phyloP scores from a whole-genome alignment of 2,797 vertebrate species.

The Meda fulgida region DNA sequence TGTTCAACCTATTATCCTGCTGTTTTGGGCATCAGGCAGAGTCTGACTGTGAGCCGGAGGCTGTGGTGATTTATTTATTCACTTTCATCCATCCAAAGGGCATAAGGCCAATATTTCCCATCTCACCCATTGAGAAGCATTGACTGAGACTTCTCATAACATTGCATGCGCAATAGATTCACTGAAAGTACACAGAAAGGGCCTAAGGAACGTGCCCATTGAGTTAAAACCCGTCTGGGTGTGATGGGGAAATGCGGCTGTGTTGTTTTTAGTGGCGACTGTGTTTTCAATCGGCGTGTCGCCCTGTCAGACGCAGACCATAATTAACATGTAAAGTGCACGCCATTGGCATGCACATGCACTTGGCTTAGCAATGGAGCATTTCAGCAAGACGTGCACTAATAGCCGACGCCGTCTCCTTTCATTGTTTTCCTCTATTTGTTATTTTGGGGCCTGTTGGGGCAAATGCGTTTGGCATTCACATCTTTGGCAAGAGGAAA shows the following conservation, averaged over 20 bases:
- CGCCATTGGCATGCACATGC: slow-evolving; percentile 38
- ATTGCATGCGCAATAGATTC: slow-evolving; percentile 51
- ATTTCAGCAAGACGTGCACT: slow-evolving; percentile 48
- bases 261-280: slow-evolving; percentile 53
- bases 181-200: slow-evolving; percentile 42
- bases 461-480: slow-evolving; percentile 39
- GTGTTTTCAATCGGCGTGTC: slow-evolving; percentile 44
- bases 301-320: slow-evolving; percentile 49
- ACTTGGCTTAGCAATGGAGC: slow-evolving; percentile 55
- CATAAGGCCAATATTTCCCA: slow-evolving; percentile 34
- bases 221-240: slow-evolving; percentile 31
- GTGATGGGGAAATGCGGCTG: slow-evolving; percentile 38
- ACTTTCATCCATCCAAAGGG: slow-evolving; percentile 52
- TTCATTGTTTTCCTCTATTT: slow-evolving; percentile 49
- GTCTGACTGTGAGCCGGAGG: slow-evolving; percentile 29
- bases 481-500: slow-evolving; percentile 12
- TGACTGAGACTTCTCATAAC: slow-evolving; percentile 48
- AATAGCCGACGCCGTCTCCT: slow-evolving; percentile 11
- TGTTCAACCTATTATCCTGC: slow-evolving; percentile 50
- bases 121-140: slow-evolving; percentile 41
- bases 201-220: slow-evolving; percentile 14
- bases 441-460: slow-evolving; percentile 53
- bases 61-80: slow-evolving; percentile 53
- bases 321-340: slow-evolving; percentile 61
- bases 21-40: slow-evolving; percentile 39